Percentiles rank a stretch among this genome's conserved stretches.
Conservation (phyloP, 2,888 invertebrate species). For the Ormyrus labotus region DNA sequence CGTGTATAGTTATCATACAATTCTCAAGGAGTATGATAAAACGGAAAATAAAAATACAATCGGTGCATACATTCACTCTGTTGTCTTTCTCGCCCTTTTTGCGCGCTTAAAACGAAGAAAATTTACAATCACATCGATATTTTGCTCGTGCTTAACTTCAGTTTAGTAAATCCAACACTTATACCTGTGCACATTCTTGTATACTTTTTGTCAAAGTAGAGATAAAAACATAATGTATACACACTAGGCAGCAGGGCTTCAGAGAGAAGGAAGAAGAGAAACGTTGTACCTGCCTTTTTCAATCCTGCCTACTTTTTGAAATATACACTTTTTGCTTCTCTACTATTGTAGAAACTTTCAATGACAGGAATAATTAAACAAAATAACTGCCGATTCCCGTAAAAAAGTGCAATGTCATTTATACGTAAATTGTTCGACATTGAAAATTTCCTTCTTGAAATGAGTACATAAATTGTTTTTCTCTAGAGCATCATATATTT, state of each 20-base stretch:
- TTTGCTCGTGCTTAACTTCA: slow-evolving; percentile 48
- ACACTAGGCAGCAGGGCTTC: slow-evolving; percentile 24
- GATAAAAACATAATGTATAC: slow-evolving; percentile 37
- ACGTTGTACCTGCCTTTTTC: slow-evolving; percentile 23
- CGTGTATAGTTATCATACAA: neutral
- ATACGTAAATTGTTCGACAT: neutral
- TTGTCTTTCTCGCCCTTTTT: slow-evolving; percentile 43
- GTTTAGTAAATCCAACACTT: slow-evolving; percentile 27
- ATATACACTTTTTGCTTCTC: slow-evolving; percentile 17
- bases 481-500: slow-evolving; percentile 33
- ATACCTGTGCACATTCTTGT: slow-evolving; percentile 33
- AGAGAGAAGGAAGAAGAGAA: slow-evolving; percentile 38
- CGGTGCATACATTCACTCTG: slow-evolving; percentile 24
- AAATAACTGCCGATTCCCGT: neutral
- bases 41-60: slow-evolving; percentile 16
- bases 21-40: slow-evolving; percentile 11
- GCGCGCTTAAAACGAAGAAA: slow-evolving; percentile 57
- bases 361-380: slow-evolving; percentile 2
- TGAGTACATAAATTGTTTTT: slow-evolving; percentile 29
- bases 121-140: slow-evolving; percentile 58
- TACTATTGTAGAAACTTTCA: neutral
- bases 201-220: slow-evolving; percentile 21
- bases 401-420: neutral
- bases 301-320: slow-evolving; percentile 5
- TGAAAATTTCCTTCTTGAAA: slow-evolving; percentile 34